These are phyloP conservation scores for Drosophila nr. fundita DNA, from an alignment of 2,888 invertebrate genomes.

Conservation along the genomic window DNA sequence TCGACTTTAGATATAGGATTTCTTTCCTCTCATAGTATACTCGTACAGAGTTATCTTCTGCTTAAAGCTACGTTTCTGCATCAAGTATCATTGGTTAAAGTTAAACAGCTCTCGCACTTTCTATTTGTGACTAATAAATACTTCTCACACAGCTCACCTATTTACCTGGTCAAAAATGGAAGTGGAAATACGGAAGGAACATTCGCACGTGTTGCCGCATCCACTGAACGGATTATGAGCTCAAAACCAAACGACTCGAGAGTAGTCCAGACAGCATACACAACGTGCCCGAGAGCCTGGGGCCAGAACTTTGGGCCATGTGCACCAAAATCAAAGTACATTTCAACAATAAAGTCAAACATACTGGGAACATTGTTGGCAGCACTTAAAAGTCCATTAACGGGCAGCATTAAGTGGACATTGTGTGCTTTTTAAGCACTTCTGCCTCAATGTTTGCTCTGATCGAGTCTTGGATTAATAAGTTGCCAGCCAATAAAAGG, in stretches of 20 bases:
- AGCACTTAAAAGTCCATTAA: conserved; percentile 80
- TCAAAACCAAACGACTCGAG: conserved; percentile 21
- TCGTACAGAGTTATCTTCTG: neutral
- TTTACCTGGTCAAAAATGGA: conserved; percentile 37
- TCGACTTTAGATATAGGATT: neutral
- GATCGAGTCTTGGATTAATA: conserved; percentile 44
- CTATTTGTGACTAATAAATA: conserved; percentile 48
- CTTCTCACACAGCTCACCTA: conserved; percentile 42
- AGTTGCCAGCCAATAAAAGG: neutral
- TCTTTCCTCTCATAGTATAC: too few species aligned
- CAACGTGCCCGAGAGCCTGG: neutral
- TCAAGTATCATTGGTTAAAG: conserved; percentile 10
- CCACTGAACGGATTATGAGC: conserved; percentile 65
- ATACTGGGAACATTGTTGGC: conserved; percentile 65
- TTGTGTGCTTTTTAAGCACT: conserved; percentile 69
- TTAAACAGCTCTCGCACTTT: conserved; percentile 25
- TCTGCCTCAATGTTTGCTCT: conserved; percentile 52
- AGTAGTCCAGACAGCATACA: conserved; percentile 5
- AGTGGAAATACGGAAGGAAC: conserved; percentile 27
- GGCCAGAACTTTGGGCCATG: conserved; percentile 9
- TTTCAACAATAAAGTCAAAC: conserved; percentile 73
- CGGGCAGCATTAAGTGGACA: conserved; percentile 77
- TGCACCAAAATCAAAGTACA: conserved; percentile 60
- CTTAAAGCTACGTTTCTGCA: neutral
- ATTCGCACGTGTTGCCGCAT: conserved; percentile 71